Base-by-base conservation (phyloP, 2,113 vertebrate species). In the Lasiurus borealis region DNA sequence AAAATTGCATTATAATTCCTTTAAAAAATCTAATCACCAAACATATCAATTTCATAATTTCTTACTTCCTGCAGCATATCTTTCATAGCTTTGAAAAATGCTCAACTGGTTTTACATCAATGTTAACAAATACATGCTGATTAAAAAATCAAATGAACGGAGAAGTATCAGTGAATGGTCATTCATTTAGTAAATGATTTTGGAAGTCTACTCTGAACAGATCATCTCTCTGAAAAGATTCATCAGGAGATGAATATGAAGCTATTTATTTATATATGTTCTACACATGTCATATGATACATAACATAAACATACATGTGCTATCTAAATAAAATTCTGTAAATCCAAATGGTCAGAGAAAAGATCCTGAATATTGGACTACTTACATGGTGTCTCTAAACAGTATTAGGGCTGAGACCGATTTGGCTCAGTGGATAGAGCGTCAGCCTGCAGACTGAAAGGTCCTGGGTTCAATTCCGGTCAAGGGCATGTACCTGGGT, bases 41-140 rank as follows among this genome's bases (percentile, higher is more conserved):
- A 80, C 57, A 44, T 93, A 88, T 57, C 40, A 78, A 34, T 69
- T 88, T 18, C 13, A 83, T 83, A 87, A 87, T 80, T 91, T 84
- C 34, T 80, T 73, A 44, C 16, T 57, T 69, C 0, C 11, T 54
- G 21, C 54, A 21, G 54, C 8, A 0, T 83, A 34, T 34, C 15
- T 81, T 89, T 54, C 6, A 40, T 68, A 31, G 34, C 16, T 78
- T 82, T 87, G 14, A 75, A 86, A 85, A 81, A 50, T 40, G 10
- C 1, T 77, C 52, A 52, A 59, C 16, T 78, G 27, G 5, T 80
- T 68, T 85, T 48, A 64, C 59, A 62, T 12, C 59, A 62, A 88
- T 66, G 75, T 50, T 59, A 48, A 93, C 23, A 16, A 57, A 59
- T 71, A 69, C 29, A 19, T 16, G n/a, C 71, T 75, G 59, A 7